phyloP scores from a whole-genome alignment of 2,797 vertebrate species.

The Darevskia nairensis region DNA sequence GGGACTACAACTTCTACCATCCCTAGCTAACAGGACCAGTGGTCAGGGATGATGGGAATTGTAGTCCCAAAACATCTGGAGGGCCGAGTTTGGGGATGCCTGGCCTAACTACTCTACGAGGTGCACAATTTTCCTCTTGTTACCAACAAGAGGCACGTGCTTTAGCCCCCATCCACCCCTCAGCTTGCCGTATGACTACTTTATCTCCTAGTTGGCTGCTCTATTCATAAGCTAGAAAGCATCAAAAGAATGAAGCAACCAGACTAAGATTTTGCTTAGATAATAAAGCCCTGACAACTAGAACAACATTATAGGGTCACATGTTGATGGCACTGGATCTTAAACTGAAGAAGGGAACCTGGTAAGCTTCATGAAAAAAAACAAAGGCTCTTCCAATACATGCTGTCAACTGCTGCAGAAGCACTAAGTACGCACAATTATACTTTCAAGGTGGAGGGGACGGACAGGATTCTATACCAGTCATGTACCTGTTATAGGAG shows the following conservation, averaged over 20 bases:
- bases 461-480: not conserved
- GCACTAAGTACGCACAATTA: not conserved
- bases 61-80: too few species aligned
- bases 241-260: not conserved
- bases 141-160: too few species aligned
- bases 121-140: too few species aligned
- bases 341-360: not conserved
- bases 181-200: not conserved
- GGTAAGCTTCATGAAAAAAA: not conserved
- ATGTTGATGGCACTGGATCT: not conserved
- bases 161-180: not conserved
- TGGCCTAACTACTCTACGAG: too few species aligned
- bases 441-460: not conserved
- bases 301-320: not conserved
- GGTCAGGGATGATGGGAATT: too few species aligned
- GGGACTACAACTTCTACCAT: too few species aligned
- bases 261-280: not conserved
- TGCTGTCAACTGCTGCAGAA: not conserved
- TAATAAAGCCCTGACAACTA: not conserved
- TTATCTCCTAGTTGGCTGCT: not conserved
- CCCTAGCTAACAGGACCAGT: too few species aligned
- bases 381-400: not conserved
- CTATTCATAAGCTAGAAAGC: not conserved
- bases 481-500: conserved; percentile 89
- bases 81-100: too few species aligned